phyloP scores from a whole-genome alignment of 2,888 invertebrate genomes.

The Pandemis heparana region DNA sequence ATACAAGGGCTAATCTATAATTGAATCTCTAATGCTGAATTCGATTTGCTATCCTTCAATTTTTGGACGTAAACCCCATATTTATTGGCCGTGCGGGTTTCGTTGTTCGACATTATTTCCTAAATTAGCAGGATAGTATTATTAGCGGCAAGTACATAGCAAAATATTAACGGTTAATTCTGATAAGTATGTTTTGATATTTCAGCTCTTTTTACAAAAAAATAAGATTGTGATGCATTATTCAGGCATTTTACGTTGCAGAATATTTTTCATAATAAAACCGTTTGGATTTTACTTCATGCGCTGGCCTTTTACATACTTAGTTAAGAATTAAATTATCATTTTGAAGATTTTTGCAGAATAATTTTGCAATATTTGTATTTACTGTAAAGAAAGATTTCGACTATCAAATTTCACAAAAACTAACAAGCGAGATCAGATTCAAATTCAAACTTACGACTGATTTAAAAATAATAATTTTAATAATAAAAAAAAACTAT shows the following conservation, averaged over 20 bases:
- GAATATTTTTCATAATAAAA: too few relatives aligned
- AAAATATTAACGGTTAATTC: background rate
- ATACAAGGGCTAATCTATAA: conserved; percentile 83
- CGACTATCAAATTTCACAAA: too few relatives aligned
- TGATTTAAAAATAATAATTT: background rate
- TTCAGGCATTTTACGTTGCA: background rate
- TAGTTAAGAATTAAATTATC: too few relatives aligned
- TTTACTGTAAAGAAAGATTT: too few relatives aligned
- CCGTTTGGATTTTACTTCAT: too few relatives aligned
- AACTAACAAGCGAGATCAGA: too few relatives aligned
- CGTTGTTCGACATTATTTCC: conserved; percentile 44
- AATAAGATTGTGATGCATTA: background rate
- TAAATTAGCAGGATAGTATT: conserved; percentile 23
- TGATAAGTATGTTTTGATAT: background rate
- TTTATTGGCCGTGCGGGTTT: conserved; percentile 52
- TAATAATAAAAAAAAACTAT: background rate
- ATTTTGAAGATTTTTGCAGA: too few relatives aligned
- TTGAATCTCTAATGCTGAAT: conserved; percentile 75
- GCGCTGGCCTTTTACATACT: too few relatives aligned
- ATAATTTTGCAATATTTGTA: too few relatives aligned
- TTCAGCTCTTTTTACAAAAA: background rate
- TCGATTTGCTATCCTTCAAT: conserved; percentile 77
- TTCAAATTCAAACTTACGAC: too few relatives aligned
- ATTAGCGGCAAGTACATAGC: background rate
- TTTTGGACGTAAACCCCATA: conserved; percentile 64